phyloP scores from a whole-genome alignment of 35 echinoderm and acorn worm species.

The Nesometra sesokonis region DNA sequence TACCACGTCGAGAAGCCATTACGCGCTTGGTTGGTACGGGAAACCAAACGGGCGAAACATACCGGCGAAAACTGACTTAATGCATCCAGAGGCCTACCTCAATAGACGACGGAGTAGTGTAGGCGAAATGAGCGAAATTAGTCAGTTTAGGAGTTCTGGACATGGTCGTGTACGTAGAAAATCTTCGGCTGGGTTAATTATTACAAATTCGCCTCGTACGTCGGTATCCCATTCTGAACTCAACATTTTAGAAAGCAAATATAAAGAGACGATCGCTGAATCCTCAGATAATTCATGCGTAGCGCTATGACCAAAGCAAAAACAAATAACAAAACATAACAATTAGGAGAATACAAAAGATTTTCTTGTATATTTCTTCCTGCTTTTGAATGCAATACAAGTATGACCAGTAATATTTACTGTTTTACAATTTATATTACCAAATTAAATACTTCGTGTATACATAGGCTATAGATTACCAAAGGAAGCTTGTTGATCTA shows the following conservation, averaged over 20 bases:
- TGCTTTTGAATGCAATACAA: too few relatives aligned
- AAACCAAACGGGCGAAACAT: background rate
- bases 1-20: background rate
- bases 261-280: background rate
- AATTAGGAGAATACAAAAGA: too few relatives aligned
- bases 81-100: background rate
- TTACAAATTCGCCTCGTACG: background rate
- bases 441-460: too few relatives aligned
- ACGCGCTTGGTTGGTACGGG: background rate
- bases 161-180: background rate
- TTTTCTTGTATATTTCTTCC: too few relatives aligned
- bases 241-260: background rate
- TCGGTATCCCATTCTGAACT: background rate
- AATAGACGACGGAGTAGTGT: background rate
- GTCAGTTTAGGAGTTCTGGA: background rate
- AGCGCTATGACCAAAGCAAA: background rate
- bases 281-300: background rate
- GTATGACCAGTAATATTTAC: too few relatives aligned
- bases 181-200: background rate
- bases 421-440: too few relatives aligned
- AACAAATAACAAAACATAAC: too few relatives aligned
- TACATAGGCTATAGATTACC: too few relatives aligned
- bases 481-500: too few relatives aligned
- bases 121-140: background rate
- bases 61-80: background rate